Evolutionary conservation across 2,888 invertebrate genomes (phyloP).

Genomic region (Drosophila subsilvestris): DNA sequence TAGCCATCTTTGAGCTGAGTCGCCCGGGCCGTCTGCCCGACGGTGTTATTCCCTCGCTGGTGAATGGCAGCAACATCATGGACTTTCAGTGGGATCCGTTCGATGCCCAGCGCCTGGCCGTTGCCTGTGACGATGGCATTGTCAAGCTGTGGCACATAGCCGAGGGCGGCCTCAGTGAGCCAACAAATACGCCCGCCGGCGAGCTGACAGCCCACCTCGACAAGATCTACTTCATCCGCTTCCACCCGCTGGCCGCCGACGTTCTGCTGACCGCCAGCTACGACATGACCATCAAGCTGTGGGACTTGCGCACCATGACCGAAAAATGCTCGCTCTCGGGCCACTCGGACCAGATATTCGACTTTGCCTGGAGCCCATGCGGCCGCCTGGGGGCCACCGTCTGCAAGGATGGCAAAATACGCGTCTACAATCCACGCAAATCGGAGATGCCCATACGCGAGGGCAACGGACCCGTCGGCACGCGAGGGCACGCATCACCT

Average conservation of each 20-base stretch:
- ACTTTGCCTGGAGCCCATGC: slow-evolving; percentile 96
- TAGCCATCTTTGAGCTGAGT: slow-evolving; percentile 93
- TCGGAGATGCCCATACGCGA: slow-evolving; percentile 88
- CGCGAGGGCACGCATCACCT: slow-evolving; percentile 94
- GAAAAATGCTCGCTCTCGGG: slow-evolving; percentile 88
- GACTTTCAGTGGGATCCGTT: slow-evolving; percentile 99
- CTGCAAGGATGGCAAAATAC: slow-evolving; percentile 93
- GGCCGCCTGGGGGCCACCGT: slow-evolving; percentile 94
- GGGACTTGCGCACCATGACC: slow-evolving; percentile 89
- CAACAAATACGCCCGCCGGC: slow-evolving; percentile 90
- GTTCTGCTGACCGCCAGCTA: slow-evolving; percentile 95
- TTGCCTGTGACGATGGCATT: slow-evolving; percentile 95
- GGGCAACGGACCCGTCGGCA: slow-evolving; percentile 94
- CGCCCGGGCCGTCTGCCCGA: slow-evolving; percentile 91
- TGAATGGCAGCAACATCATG: slow-evolving; percentile 94
- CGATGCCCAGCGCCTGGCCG: slow-evolving; percentile 90
- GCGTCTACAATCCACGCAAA: slow-evolving; percentile 91
- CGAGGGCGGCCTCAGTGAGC: slow-evolving; percentile 88
- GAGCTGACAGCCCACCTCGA: slow-evolving; percentile 92
- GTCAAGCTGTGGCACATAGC: slow-evolving; percentile 92
- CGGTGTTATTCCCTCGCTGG: slow-evolving; percentile 93
- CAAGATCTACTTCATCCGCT: slow-evolving; percentile 95
- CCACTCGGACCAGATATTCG: slow-evolving; percentile 95
- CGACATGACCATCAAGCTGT: slow-evolving; percentile 94
- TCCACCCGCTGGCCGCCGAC: slow-evolving; percentile 94